Percentiles rank a stretch among this genome's conserved stretches.
Conservation (phyloP, 2,888 invertebrate species). For the Drosophila pegasa region DNA sequence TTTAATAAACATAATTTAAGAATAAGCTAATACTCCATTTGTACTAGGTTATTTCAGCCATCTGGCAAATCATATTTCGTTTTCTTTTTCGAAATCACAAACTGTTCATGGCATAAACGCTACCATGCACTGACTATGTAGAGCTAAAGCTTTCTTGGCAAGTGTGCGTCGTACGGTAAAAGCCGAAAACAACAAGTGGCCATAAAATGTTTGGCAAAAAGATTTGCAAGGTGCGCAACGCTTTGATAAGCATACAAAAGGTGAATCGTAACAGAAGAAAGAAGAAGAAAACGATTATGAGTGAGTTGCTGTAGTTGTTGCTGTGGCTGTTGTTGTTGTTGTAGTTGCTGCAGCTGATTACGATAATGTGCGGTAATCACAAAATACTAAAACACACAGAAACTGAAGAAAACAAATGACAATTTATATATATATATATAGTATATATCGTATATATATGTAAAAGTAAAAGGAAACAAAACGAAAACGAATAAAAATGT, state of each 20-base stretch:
- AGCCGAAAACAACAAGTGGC: slow-evolving; percentile 17
- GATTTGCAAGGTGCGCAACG: slow-evolving; percentile 22
- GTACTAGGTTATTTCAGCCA: no score
- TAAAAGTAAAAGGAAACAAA: background rate
- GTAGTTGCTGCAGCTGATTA: slow-evolving; percentile 33
- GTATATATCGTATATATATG: background rate
- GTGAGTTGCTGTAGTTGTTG: slow-evolving; percentile 7
- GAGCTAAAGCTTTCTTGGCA: background rate
- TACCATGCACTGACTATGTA: background rate
- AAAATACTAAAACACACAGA: slow-evolving; percentile 37
- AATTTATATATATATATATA: background rate
- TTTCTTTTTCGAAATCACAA: background rate
- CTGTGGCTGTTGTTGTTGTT: slow-evolving; percentile 21
- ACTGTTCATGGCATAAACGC: slow-evolving; percentile 27
- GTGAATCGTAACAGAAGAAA: slow-evolving; percentile 12
- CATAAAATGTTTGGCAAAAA: slow-evolving; percentile 19
- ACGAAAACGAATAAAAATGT: slow-evolving; percentile 11
- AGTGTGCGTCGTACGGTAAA: slow-evolving; percentile 11
- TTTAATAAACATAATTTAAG: no score
- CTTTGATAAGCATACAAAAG: slow-evolving; percentile 30
- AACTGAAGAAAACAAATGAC: slow-evolving; percentile 4
- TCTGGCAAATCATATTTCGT: no score
- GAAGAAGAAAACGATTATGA: slow-evolving; percentile 11
- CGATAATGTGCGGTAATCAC: slow-evolving; percentile 33
- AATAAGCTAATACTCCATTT: no score